Conservation (phyloP, 2,797 vertebrate genomes). For the Erethizon dorsatum region DNA sequence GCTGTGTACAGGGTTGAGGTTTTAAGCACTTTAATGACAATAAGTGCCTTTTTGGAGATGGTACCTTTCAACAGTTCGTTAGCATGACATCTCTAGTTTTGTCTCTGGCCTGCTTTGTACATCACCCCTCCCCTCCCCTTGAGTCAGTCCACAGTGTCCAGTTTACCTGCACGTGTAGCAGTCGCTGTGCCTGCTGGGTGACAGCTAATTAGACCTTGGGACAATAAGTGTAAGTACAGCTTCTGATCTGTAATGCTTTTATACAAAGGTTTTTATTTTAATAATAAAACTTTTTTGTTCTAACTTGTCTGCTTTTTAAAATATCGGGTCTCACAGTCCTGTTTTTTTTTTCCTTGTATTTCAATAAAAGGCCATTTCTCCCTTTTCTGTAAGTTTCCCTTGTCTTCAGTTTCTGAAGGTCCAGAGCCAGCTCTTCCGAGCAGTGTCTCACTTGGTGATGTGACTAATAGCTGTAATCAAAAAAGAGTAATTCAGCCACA, state of each 20-base stretch:
- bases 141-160: not conserved
- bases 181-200: not conserved
- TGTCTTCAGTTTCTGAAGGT: slow-evolving; percentile 42
- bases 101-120: not conserved
- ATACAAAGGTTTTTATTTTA: slow-evolving; percentile 86
- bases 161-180: not conserved
- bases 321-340: not conserved
- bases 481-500: not conserved
- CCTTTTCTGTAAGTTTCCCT: not conserved
- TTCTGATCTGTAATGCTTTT: slow-evolving; percentile 82
- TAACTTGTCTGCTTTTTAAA: slow-evolving; percentile 73
- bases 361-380: slow-evolving; percentile 33
- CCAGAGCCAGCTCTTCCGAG: not conserved
- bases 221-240: slow-evolving; percentile 82
- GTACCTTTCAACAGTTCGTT: slow-evolving; percentile 2
- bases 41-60: slow-evolving; percentile 71
- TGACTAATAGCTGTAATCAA: not conserved
- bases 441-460: not conserved
- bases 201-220: slow-evolving; percentile 29
- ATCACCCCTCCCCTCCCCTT: not conserved
- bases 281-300: slow-evolving; percentile 88
- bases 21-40: slow-evolving; percentile 72
- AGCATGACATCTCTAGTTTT: not conserved
- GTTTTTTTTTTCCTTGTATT: not conserved
- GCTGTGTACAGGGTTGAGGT: not conserved